A percentile compares a stretch with the other conserved stretches of the same genome.
Evolutionary conservation across 2,113 vertebrate genomes (phyloP).

Genomic region (Myocastor coypus): DNA sequence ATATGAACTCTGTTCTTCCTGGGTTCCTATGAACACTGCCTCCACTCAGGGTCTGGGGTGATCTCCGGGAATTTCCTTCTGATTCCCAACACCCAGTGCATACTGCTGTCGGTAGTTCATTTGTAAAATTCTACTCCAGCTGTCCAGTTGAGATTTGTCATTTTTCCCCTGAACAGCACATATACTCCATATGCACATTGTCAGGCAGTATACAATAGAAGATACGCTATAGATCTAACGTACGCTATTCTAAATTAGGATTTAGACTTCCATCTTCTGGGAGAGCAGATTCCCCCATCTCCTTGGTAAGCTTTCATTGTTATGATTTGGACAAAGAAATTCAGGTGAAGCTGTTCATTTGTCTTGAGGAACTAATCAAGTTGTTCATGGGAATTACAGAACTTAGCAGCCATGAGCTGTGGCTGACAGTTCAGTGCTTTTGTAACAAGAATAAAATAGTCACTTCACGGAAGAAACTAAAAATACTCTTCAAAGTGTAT

Average conservation of each 20-base stretch:
- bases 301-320: not conserved
- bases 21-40: not conserved
- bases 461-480: conserved; percentile 65
- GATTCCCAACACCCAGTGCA: not conserved
- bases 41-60: not conserved
- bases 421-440: conserved; percentile 58
- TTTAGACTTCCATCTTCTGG: too few relatives aligned
- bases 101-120: not conserved
- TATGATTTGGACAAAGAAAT: not conserved
- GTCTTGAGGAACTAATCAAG: conserved; percentile 9
- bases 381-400: not conserved
- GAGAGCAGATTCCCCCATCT: not conserved
- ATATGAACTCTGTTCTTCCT: not conserved
- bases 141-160: not conserved
- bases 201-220: not conserved
- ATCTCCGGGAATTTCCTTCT: not conserved
- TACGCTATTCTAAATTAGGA: not conserved
- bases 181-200: not conserved
- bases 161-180: not conserved
- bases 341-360: conserved; percentile 16
- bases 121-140: not conserved
- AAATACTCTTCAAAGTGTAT: conserved; percentile 63
- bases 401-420: conserved; percentile 7
- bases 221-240: not conserved
- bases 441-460: conserved; percentile 59